Percentiles rank a stretch among this genome's conserved stretches.
phyloP scores from a whole-genome alignment of 2,888 invertebrate species.

The Drosophila infuscata region DNA sequence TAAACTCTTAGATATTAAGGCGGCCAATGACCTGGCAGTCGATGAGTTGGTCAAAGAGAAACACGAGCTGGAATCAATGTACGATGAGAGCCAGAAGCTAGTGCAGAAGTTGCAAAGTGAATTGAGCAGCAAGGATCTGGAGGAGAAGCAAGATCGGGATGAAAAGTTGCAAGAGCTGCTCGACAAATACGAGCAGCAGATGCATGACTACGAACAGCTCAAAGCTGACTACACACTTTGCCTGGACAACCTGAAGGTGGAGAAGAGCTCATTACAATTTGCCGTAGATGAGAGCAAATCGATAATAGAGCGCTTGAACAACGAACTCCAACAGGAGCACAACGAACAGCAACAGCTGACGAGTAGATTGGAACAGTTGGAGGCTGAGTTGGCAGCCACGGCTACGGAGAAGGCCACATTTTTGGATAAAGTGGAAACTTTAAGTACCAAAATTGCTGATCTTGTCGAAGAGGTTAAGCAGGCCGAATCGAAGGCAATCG shows the following conservation, averaged over 20 bases:
- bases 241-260: slow-evolving; percentile 26
- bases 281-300: slow-evolving; percentile 20
- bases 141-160: slow-evolving; percentile 1
- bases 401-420: slow-evolving; percentile 9
- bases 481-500: slow-evolving; percentile 1
- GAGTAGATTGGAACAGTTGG: slow-evolving; percentile 4
- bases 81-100: slow-evolving; percentile 45
- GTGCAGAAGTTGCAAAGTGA: slow-evolving; percentile 33
- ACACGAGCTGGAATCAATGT: slow-evolving; percentile 44
- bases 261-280: slow-evolving; percentile 32
- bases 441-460: slow-evolving; percentile 34
- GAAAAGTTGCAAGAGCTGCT: slow-evolving; percentile 18
- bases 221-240: slow-evolving; percentile 11
- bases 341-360: slow-evolving; percentile 8
- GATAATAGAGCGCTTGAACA: slow-evolving; percentile 22
- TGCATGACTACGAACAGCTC: slow-evolving; percentile 28
- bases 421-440: slow-evolving; percentile 27
- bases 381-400: neutral
- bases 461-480: slow-evolving; percentile 19
- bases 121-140: neutral
- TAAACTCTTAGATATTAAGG: slow-evolving; percentile 17
- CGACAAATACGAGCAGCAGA: slow-evolving; percentile 30
- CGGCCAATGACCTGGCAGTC: slow-evolving; percentile 19
- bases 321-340: slow-evolving; percentile 24
- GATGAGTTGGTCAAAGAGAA: slow-evolving; percentile 47